Base-by-base conservation (phyloP, 1,140 invertebrate genomes). In the Drosophila kepulauana region DNA sequence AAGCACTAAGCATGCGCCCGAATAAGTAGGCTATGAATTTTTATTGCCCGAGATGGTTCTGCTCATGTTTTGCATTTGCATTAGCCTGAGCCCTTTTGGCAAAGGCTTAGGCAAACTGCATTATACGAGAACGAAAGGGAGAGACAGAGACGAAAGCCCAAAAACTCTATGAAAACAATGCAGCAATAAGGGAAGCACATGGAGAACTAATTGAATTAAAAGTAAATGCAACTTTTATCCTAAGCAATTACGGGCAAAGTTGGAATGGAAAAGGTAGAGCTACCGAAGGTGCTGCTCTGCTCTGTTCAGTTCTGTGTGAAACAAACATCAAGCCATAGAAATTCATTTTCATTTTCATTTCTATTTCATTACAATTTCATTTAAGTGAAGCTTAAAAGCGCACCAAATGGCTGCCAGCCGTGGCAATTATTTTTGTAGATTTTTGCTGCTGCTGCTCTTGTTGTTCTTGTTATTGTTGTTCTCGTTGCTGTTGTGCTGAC, bases 321-420 rank as follows among this genome's bases (percentile, higher is more conserved):
- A 66, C 73, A 89, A 84, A 77, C 84, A 87, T 87, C 80, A 87
- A 89, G 85, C 85, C 84, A 87, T 89, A 87, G 73, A 89, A 89
- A 88, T 89, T 84, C 76, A 89, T 87, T 86, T 86, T 84, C 79
- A 81, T 81, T 82, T 82, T 80, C 84, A 87, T 87, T 87, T 88
- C 82, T 88, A 88, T 87, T 87, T 87, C 84, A 87, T 88, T 87
- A 87, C 82, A 87, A 87, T 87, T 87, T 87, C 84, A 87, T 87
- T 87, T 87, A 87, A 88, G 84, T 80, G 84, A 84, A 87, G 84
- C 82, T 87, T 87, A 87, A 87, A 87, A 87, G 82, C 84, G 80
- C 84, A 87, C 84, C 79, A 82, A 87, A 87, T 87, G 85, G 77
- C 80, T 87, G 85, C 85, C 80, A 74, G 77, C 80, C 84, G 79